phyloP scores from a whole-genome alignment of 2,113 vertebrate genomes.

The Platysternon megacephalum region DNA sequence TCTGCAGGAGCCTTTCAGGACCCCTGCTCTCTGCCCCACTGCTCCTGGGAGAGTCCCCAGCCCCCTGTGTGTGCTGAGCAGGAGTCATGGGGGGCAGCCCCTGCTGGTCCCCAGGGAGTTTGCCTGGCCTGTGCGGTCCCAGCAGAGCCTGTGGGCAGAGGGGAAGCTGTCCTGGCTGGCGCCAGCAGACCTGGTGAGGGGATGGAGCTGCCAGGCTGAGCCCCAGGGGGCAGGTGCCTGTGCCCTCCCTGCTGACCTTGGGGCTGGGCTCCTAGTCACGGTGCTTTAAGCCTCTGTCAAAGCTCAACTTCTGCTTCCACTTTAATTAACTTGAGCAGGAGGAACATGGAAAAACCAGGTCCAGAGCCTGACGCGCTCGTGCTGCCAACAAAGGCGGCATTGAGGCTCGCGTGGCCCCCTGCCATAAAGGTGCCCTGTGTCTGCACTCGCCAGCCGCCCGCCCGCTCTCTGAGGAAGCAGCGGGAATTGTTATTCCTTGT shows the following conservation, averaged over 20 bases:
- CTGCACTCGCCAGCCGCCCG: not conserved
- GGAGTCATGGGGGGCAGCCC: conserved; percentile 18
- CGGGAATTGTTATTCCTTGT: not conserved
- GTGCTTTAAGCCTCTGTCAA: conserved; percentile 10
- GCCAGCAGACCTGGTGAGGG: not conserved
- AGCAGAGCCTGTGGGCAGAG: not conserved
- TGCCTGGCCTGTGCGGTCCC: not conserved
- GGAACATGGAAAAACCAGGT: conserved; percentile 65
- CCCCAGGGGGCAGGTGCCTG: rapidly evolving
- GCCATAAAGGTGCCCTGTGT: not conserved
- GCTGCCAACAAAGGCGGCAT: conserved; percentile 66
- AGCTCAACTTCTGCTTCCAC: conserved; percentile 34
- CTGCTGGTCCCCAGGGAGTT: not conserved
- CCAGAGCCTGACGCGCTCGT: conserved; percentile 39
- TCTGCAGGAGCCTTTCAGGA: not conserved
- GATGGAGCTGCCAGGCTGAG: not conserved
- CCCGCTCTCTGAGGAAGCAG: not conserved
- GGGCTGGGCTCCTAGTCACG: not conserved
- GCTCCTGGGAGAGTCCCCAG: too few relatives aligned
- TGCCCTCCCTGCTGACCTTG: not conserved
- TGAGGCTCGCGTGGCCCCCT: conserved; percentile 19
- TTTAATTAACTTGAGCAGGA: conserved; percentile 65
- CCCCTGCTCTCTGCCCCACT: not conserved
- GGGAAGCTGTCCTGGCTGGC: not conserved
- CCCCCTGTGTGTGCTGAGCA: conserved; percentile 41